These are phyloP conservation scores for Beroe ovata DNA, from an alignment of 37 sponge, comb jelly and placozoan genomes.

Conservation along the genomic window DNA sequence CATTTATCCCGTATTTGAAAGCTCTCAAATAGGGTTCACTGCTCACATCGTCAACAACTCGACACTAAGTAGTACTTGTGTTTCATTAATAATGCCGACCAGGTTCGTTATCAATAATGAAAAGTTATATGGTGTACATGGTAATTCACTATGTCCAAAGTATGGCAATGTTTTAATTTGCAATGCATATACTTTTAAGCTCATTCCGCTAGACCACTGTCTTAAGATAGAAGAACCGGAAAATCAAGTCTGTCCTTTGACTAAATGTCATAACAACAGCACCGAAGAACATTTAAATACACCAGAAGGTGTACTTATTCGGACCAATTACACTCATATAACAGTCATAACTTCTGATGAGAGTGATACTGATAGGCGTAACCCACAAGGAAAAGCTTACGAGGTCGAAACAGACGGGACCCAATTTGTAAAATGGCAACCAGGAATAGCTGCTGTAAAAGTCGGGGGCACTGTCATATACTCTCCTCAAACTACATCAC, in stretches of 20 bases:
- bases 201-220: background rate
- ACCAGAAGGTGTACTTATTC: background rate
- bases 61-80: background rate
- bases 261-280: background rate
- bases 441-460: background rate
- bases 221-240: too few relatives aligned
- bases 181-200: background rate
- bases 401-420: background rate
- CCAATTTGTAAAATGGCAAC: background rate
- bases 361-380: background rate
- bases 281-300: background rate
- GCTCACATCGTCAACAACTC: background rate
- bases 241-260: background rate
- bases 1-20: background rate
- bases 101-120: background rate
- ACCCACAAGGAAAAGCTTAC: background rate
- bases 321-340: background rate
- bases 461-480: background rate
- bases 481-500: background rate
- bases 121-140: background rate
- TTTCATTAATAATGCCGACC: background rate
- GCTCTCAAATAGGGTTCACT: background rate
- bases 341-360: background rate
- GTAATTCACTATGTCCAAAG: background rate
- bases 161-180: background rate